Evolutionary conservation across 2,113 vertebrate species (phyloP).

Genomic region (Helogale parvula): DNA sequence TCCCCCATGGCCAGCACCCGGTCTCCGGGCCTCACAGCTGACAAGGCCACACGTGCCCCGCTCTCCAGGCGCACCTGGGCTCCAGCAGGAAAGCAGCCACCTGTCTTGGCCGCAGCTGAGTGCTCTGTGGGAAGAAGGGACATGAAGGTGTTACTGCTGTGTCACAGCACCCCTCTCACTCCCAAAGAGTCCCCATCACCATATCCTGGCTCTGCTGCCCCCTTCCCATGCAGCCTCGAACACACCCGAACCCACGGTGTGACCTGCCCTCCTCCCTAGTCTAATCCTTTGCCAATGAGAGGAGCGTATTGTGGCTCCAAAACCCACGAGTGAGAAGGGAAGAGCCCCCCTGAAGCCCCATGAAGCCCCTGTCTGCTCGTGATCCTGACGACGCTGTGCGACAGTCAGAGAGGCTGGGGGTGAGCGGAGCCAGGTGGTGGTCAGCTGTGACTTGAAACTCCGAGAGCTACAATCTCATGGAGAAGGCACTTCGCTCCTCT

Average conservation of each 20-base stretch:
- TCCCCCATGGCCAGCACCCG: constrained; percentile 92
- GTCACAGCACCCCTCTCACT: neutral
- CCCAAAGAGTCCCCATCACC: neutral
- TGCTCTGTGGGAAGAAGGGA: constrained; percentile 89
- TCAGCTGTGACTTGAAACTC: constrained; percentile 73
- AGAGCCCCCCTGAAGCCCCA: neutral
- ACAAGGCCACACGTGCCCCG: constrained; percentile 87
- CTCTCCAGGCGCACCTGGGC: constrained; percentile 89
- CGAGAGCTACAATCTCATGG: neutral
- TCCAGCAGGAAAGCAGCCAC: constrained; percentile 94
- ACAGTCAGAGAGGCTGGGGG: constrained; percentile 84
- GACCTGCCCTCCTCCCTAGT: neutral
- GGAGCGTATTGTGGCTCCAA: too few species aligned
- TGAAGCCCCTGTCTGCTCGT: neutral
- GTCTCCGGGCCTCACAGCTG: constrained; percentile 91
- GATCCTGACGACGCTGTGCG: neutral
- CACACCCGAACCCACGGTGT: neutral
- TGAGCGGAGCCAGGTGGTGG: constrained; percentile 89
- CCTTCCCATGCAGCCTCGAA: neutral
- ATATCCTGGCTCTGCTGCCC: neutral
- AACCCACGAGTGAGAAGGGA: neutral
- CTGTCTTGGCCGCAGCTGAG: constrained; percentile 97
- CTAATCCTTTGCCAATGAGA: neutral
- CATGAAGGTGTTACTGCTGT: constrained; percentile 54
- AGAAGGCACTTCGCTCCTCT: neutral